These are phyloP conservation scores for Ormyrus pomaceus DNA, from an alignment of 2,888 invertebrate species.

Conservation along the genomic window DNA sequence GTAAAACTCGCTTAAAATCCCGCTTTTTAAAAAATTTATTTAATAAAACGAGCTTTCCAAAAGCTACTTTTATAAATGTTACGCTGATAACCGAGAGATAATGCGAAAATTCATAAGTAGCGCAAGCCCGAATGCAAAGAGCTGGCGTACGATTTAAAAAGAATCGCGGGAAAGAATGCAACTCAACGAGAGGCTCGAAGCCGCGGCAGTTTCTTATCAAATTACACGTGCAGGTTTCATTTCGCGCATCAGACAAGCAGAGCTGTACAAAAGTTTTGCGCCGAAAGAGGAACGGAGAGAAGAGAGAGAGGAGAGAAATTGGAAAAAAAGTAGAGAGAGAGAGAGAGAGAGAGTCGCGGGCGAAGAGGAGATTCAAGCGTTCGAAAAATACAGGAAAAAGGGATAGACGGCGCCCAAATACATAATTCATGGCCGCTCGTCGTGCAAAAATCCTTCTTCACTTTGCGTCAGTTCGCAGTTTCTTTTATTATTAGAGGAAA, in stretches of 20 bases:
- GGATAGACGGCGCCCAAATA: slow-evolving; percentile 55
- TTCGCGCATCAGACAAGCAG: not conserved
- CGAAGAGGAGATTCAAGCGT: slow-evolving; percentile 4
- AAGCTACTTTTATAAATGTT: too few relatives aligned
- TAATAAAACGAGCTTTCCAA: too few relatives aligned
- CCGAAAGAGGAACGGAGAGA: not conserved
- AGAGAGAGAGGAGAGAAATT: not conserved
- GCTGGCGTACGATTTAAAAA: slow-evolving; percentile 9
- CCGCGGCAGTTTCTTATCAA: slow-evolving; percentile 32
- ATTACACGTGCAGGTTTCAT: slow-evolving; percentile 40
- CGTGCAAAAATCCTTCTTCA: slow-evolving; percentile 52
- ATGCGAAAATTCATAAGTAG: not conserved
- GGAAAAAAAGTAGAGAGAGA: slow-evolving; percentile 26
- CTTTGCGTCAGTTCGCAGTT: slow-evolving; percentile 58
- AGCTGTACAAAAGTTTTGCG: slow-evolving; percentile 6
- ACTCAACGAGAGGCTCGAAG: not conserved
- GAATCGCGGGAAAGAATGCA: slow-evolving; percentile 6
- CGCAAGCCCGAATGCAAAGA: not conserved
- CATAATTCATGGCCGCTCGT: slow-evolving; percentile 63
- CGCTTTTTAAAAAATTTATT: too few relatives aligned
- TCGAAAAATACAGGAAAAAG: slow-evolving; percentile 56
- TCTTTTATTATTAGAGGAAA: slow-evolving; percentile 64
- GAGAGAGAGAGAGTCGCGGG: not conserved
- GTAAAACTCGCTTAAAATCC: too few relatives aligned
- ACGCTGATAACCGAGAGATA: too few relatives aligned